phyloP scores from a whole-genome alignment of 2,888 invertebrate species.

The Nephrotoma appendiculata region DNA sequence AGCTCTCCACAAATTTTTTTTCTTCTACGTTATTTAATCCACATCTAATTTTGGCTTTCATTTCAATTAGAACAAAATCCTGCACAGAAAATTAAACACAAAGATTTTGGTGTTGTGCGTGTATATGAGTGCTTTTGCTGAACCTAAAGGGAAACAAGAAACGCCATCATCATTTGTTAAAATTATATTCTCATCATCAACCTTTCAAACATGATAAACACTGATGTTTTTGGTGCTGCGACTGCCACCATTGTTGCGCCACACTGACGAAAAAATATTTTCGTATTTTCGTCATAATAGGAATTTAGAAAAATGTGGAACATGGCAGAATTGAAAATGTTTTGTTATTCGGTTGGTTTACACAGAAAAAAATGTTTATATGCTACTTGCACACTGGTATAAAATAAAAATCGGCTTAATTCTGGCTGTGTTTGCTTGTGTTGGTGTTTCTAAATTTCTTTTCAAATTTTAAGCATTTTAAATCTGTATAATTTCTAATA shows the following conservation, averaged over 20 bases:
- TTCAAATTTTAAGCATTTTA: no score
- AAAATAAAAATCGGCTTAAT: no score
- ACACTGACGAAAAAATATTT: neutral
- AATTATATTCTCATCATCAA: neutral
- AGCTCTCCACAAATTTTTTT: no score
- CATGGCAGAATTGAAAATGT: neutral
- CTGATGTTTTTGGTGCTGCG: neutral
- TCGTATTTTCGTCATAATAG: neutral
- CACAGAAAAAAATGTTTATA: no score
- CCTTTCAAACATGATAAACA: neutral
- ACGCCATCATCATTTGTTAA: neutral
- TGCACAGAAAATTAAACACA: neutral
- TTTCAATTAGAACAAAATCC: neutral
- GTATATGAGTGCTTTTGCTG: neutral
- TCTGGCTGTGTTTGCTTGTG: no score
- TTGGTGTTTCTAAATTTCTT: no score
- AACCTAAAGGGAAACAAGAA: neutral
- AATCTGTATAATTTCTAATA: no score
- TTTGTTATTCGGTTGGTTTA: neutral
- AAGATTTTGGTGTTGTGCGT: neutral
- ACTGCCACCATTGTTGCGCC: neutral
- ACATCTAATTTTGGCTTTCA: neutral
- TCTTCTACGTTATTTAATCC: neutral
- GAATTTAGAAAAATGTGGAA: neutral
- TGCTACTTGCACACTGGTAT: no score